phyloP scores from a whole-genome alignment of 1,140 invertebrate genomes.

The Drosophila elegans region DNA sequence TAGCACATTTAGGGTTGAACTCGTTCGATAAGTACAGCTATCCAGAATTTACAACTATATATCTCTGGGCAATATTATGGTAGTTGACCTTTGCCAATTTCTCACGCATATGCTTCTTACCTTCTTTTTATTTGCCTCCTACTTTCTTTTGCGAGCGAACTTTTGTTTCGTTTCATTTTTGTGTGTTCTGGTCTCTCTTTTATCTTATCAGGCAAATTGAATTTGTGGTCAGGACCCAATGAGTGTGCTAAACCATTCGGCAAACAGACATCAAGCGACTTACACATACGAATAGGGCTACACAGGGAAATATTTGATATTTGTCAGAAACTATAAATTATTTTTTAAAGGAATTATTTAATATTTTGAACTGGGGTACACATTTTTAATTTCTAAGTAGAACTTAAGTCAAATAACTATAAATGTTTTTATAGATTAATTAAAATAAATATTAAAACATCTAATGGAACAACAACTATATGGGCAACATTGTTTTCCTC shows the following conservation, averaged over 20 bases:
- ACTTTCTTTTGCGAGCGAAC: constrained; percentile 27
- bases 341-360: too few relatives aligned
- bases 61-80: constrained; percentile 27
- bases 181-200: constrained; percentile 24
- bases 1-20: neutral
- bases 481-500: constrained; percentile 3
- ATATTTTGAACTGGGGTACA: too few relatives aligned
- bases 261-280: constrained; percentile 64
- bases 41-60: constrained; percentile 7
- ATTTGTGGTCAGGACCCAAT: constrained; percentile 74
- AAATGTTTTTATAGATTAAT: neutral
- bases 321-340: neutral
- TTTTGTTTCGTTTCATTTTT: constrained; percentile 46
- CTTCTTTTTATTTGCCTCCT: neutral
- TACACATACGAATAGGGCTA: constrained; percentile 6
- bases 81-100: constrained; percentile 50
- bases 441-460: neutral
- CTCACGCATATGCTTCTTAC: constrained; percentile 12
- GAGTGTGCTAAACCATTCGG: constrained; percentile 76
- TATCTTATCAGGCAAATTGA: constrained; percentile 71
- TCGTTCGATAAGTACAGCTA: constrained; percentile 7
- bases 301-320: constrained; percentile 4
- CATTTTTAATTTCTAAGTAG: too few relatives aligned
- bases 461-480: neutral
- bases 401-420: too few relatives aligned